Conservation (phyloP, 2,113 vertebrate species). For the Paracanthobrama guichenoti region DNA sequence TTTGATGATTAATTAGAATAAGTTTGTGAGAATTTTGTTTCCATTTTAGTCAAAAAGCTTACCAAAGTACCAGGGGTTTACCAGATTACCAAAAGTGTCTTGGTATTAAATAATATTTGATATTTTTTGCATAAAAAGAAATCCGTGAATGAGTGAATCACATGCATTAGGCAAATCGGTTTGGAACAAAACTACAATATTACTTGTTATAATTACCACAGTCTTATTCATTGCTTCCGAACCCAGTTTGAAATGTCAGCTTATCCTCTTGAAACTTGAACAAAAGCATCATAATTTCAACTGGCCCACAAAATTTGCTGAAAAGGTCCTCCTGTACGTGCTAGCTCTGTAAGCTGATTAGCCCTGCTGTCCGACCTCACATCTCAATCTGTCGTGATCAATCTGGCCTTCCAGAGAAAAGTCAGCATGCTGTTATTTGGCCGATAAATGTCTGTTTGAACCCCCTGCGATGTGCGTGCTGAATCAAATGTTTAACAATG, state of each 20-base stretch:
- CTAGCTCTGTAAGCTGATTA: constrained; percentile 61
- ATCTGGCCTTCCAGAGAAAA: constrained; percentile 58
- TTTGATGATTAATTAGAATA: not conserved
- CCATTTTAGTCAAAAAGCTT: not conserved
- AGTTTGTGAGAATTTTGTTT: not conserved
- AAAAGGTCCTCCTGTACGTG: not conserved
- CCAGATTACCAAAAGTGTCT: constrained; percentile 14
- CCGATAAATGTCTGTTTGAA: constrained; percentile 30
- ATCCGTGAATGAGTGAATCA: not conserved
- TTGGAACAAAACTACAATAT: constrained; percentile 4
- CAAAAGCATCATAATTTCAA: not conserved
- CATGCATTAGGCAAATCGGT: constrained; percentile 10
- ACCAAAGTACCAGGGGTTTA: too few relatives aligned
- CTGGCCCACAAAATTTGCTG: not conserved
- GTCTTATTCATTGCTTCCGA: not conserved
- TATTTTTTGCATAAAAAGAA: not conserved
- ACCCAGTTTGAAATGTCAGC: constrained; percentile 6
- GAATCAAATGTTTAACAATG: constrained; percentile 41
- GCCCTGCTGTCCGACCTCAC: constrained; percentile 58
- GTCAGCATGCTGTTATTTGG: constrained; percentile 48
- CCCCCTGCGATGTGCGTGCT: not conserved
- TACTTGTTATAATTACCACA: not conserved
- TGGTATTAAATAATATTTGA: not conserved
- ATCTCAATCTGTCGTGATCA: constrained; percentile 67
- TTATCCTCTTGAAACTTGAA: not conserved